A percentile compares a stretch with the other conserved stretches of the same genome.
Evolutionary conservation across 1,140 invertebrate species (phyloP).

Genomic region (Pomacea maculata): DNA sequence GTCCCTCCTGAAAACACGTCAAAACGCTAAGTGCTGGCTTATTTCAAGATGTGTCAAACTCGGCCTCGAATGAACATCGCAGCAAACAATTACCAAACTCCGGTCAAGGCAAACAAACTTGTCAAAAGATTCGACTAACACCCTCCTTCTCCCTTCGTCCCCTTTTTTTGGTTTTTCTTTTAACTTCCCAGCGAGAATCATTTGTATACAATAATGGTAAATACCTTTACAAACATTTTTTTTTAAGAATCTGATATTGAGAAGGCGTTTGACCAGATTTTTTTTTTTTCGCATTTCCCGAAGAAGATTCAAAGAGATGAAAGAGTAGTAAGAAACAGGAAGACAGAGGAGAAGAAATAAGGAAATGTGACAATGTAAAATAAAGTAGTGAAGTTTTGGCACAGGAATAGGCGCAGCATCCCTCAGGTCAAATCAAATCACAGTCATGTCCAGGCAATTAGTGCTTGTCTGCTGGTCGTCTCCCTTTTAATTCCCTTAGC

Average conservation of each 20-base stretch:
- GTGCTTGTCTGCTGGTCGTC: not conserved
- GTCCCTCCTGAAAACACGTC: too few species aligned
- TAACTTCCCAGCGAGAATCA: too few species aligned
- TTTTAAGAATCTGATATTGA: too few species aligned
- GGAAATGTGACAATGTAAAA: not conserved
- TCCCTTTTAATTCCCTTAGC: not conserved
- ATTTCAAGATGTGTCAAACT: not conserved
- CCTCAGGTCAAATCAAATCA: constrained; percentile 9
- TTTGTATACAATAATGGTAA: too few species aligned
- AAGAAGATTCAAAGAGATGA: constrained; percentile 1
- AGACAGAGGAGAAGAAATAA: not conserved
- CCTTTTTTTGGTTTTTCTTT: too few species aligned
- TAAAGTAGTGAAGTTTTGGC: not conserved
- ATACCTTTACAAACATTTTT: not conserved
- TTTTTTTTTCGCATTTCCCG: not conserved
- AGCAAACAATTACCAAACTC: not conserved
- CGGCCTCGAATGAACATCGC: not conserved
- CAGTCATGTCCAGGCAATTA: not conserved
- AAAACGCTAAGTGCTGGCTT: too few species aligned
- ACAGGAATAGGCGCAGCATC: not conserved
- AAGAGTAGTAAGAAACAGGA: not conserved
- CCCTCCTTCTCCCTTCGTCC: not conserved
- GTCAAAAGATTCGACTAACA: not conserved
- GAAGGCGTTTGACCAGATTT: not conserved
- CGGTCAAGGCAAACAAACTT: not conserved